Evolutionary conservation across 2,113 vertebrate species (phyloP), one percentile per base, ranked within the genome.

Genomic region (Hystrix brachyura): DNA sequence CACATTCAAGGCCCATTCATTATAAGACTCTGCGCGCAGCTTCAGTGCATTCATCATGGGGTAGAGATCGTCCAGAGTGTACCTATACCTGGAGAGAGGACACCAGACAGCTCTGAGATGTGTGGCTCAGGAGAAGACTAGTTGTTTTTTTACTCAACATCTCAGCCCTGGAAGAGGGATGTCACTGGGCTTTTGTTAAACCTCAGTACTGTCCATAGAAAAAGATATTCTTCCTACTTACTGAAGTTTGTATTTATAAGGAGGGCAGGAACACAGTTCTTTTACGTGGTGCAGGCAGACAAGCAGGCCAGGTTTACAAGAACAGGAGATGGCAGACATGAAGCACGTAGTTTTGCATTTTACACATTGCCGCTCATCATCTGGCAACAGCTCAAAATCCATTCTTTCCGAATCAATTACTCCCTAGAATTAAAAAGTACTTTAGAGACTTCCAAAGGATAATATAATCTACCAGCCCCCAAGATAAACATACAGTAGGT

Each of bases 281-380:
- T 96, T 97, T 0, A 98, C 95, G 7, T 99, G 99, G 98, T 99
- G 97, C 87, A 99, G 98, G 98, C 99, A 99, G 15, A 99, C 99
- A 94, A 99, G 97, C 4, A 98, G 78, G 1, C 99, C 99, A 3
- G 99, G 99, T 93, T 98, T 99, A 76, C 99, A 99, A 5, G 99
- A 96, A 93, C 99, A 99, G 88, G 99, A 99, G 93, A 99, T 95
- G 55, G 99, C 99, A 59, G 99, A 99, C 99, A 99, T 99, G 98
- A 99, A 99, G 94, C 99, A 99, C 29, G 99, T 99, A 84, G 99
- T 99, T 97, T 99, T 99, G 98, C 99, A 99, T 97, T 99, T 99
- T 57, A 98, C 90, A 96, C 99, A 99, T 97, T 99, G 99, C 2
- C 99, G 99, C 96, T 99, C 99, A 8, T 99, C 99, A 32, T 99